Conservation (phyloP, 92 coral and sea anemone species). For the Ricordea florida region DNA sequence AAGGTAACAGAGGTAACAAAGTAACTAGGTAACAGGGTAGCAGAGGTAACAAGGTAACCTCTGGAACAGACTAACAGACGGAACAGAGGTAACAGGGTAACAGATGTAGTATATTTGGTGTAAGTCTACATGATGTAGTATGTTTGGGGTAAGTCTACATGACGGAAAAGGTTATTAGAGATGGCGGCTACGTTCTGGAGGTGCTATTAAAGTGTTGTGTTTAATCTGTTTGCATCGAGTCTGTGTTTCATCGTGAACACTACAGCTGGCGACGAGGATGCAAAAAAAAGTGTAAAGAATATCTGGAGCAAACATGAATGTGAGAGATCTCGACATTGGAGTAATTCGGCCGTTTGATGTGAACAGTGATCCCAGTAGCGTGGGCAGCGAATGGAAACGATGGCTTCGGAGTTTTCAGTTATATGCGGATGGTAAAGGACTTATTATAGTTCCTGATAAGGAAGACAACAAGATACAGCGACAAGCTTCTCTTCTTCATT, state of each 20-base stretch:
- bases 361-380: constrained; percentile 57
- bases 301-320: not conserved
- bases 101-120: too few species aligned
- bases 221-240: too few species aligned
- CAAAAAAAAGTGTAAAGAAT: not conserved
- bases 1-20: too few species aligned
- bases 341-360: constrained; percentile 51
- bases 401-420: constrained; percentile 56
- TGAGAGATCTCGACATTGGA: constrained; percentile 29
- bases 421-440: constrained; percentile 69
- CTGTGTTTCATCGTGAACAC: constrained; percentile 22
- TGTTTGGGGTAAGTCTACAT: too few species aligned
- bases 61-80: too few species aligned
- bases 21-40: too few species aligned
- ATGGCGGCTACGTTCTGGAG: too few species aligned
- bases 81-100: too few species aligned
- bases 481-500: constrained; percentile 56
- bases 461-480: constrained; percentile 60
- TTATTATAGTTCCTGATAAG: constrained; percentile 29
- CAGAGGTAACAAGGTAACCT: too few species aligned
- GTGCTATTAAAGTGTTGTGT: too few species aligned
- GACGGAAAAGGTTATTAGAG: too few species aligned
- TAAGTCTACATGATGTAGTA: too few species aligned
- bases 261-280: constrained; percentile 57
- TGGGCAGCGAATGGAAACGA: constrained; percentile 57